phyloP scores from a whole-genome alignment of 2,797 vertebrate species.

The Siniperca undulata region DNA sequence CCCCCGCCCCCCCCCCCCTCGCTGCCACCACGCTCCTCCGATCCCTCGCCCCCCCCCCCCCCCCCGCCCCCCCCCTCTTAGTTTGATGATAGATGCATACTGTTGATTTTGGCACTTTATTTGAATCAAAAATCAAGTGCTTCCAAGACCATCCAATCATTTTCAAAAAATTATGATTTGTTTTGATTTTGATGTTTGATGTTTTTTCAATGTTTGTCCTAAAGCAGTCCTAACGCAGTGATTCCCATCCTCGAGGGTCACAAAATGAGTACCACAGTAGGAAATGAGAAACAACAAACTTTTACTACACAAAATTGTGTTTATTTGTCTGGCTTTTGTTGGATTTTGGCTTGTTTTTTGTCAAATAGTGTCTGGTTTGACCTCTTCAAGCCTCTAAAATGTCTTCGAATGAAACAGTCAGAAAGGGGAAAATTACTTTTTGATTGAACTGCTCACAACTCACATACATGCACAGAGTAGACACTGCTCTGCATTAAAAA shows the following conservation, averaged over 20 bases:
- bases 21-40: too few species aligned
- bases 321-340: background rate
- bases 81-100: background rate
- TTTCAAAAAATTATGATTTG: background rate
- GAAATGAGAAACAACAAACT: background rate
- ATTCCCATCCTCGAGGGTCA: background rate
- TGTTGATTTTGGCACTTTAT: background rate
- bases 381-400: too few species aligned
- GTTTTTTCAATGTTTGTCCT: too few species aligned
- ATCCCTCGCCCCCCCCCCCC: too few species aligned
- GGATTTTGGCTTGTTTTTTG: background rate
- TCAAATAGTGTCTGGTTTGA: background rate
- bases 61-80: too few species aligned
- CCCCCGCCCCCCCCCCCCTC: too few species aligned
- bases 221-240: too few species aligned
- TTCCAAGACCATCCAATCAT: background rate
- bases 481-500: background rate
- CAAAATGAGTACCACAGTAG: background rate
- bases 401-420: slow-evolving; percentile 1
- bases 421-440: slow-evolving; percentile 4
- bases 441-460: background rate
- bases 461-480: background rate
- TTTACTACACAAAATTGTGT: background rate
- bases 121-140: background rate
- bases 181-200: background rate